These are phyloP conservation scores for Vulpes ferrilata DNA, from an alignment of 2,113 vertebrate genomes.

Conservation along the genomic window DNA sequence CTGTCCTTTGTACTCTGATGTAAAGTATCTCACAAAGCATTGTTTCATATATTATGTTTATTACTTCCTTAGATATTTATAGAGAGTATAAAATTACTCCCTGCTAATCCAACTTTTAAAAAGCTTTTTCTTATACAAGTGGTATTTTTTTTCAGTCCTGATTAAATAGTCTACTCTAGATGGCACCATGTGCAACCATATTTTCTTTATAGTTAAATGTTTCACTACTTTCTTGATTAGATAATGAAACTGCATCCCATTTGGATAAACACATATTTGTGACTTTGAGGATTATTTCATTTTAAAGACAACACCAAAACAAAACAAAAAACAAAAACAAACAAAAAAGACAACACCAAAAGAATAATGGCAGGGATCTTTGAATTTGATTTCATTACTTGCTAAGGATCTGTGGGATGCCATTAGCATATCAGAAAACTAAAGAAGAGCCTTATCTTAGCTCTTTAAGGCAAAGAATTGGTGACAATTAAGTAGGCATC, in stretches of 20 bases:
- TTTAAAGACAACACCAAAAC: constrained; percentile 25
- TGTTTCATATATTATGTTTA: not conserved
- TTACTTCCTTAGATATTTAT: not conserved
- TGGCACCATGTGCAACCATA: not conserved
- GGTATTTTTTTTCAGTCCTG: not conserved
- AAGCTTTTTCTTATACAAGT: not conserved
- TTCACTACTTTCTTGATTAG: constrained; percentile 30
- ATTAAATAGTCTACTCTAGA: not conserved
- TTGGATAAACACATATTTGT: constrained; percentile 26
- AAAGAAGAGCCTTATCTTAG: constrained; percentile 48
- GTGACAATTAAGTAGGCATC: constrained; percentile 14
- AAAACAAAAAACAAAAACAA: too few species aligned
- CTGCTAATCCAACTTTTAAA: not conserved
- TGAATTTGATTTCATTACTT: constrained; percentile 52
- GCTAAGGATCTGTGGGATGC: not conserved
- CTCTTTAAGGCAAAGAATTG: constrained; percentile 1
- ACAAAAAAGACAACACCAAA: not conserved
- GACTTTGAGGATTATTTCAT: constrained; percentile 45
- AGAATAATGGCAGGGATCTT: constrained; percentile 39
- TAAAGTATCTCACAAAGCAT: not conserved
- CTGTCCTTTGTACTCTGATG: not conserved
- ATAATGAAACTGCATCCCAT: not conserved
- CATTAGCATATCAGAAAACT: constrained; percentile 65
- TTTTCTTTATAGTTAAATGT: constrained; percentile 43
- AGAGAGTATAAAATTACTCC: not conserved